A percentile compares a stretch with the other conserved stretches of the same genome.
Evolutionary conservation across 2,888 invertebrate species (phyloP).

Genomic region (Cephus pygmeus): DNA sequence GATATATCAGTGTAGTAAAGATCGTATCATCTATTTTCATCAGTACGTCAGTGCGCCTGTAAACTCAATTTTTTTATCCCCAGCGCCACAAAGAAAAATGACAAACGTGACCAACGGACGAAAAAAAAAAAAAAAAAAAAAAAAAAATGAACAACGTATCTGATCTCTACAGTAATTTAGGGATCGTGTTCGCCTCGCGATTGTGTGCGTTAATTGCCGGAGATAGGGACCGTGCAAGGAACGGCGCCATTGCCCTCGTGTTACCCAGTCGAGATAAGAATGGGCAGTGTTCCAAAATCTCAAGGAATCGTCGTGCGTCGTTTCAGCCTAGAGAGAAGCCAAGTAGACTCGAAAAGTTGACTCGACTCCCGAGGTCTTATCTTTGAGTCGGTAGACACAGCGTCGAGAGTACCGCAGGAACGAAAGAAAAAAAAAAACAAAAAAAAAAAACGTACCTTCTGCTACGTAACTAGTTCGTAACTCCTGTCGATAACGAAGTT

Average conservation of each 20-base stretch:
- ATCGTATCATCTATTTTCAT: too few relatives aligned
- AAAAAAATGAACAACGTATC: not conserved
- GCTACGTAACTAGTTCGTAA: too few relatives aligned
- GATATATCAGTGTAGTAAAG: too few relatives aligned
- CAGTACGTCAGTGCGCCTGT: too few relatives aligned
- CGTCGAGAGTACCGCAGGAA: not conserved
- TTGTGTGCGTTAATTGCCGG: slow-evolving; percentile 8
- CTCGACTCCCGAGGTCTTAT: slow-evolving; percentile 10
- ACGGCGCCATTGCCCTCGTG: not conserved
- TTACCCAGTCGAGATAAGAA: slow-evolving; percentile 5
- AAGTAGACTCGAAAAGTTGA: too few relatives aligned
- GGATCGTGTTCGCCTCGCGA: not conserved
- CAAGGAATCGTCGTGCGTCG: not conserved
- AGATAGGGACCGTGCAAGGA: slow-evolving; percentile 4
- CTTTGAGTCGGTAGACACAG: slow-evolving; percentile 12
- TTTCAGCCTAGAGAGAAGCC: too few relatives aligned
- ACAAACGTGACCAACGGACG: not conserved
- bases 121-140: not conserved
- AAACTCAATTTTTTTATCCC: not conserved
- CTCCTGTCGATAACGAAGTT: too few relatives aligned
- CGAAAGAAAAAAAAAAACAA: not conserved
- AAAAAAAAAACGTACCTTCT: not conserved
- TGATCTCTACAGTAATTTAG: slow-evolving; percentile 3
- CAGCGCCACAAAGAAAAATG: not conserved
- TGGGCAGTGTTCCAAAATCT: slow-evolving; percentile 11